A percentile compares a stretch with the other conserved stretches of the same genome.
Conservation (phyloP, 2,888 invertebrate species). For the Agrotis segetum region DNA sequence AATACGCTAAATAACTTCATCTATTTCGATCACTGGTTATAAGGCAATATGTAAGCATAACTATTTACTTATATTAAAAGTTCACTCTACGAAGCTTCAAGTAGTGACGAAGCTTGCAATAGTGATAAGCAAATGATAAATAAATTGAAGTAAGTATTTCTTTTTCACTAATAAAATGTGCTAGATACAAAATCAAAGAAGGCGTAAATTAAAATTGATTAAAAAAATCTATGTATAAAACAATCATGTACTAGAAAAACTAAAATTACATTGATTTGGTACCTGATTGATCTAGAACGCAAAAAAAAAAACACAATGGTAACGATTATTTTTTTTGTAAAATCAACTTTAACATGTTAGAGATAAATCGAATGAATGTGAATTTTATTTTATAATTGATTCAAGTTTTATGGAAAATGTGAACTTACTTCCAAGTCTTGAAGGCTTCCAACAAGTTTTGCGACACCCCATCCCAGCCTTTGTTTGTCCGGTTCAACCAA, state of each 20-base stretch:
- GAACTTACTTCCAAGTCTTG: constrained; percentile 96
- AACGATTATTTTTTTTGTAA: constrained; percentile 38
- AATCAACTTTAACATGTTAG: constrained; percentile 1
- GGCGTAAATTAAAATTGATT: constrained; percentile 25
- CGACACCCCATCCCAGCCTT: constrained; percentile 99
- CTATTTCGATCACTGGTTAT: constrained; percentile 1
- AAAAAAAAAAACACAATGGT: constrained; percentile 52
- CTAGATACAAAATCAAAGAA: constrained; percentile 45
- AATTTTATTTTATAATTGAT: neutral
- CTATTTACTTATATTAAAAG: constrained; percentile 12
- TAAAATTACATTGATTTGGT: constrained; percentile 52
- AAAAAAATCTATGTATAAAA: constrained; percentile 30
- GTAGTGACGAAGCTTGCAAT: constrained; percentile 24
- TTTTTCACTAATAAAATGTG: constrained; percentile 19
- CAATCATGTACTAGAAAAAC: constrained; percentile 31
- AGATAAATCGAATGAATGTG: constrained; percentile 17
- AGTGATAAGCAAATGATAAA: constrained; percentile 20
- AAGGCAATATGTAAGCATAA: constrained; percentile 22
- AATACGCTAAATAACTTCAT: neutral
- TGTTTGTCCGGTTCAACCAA: constrained; percentile 99
- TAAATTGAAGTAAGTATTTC: constrained; percentile 21
- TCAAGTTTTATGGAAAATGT: neutral
- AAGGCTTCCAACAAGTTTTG: constrained; percentile 98
- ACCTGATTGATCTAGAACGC: constrained; percentile 63
- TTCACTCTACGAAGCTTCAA: constrained; percentile 39